Evolutionary conservation across 2,113 vertebrate genomes (phyloP).

Genomic region (Sebastes fasciatus): DNA sequence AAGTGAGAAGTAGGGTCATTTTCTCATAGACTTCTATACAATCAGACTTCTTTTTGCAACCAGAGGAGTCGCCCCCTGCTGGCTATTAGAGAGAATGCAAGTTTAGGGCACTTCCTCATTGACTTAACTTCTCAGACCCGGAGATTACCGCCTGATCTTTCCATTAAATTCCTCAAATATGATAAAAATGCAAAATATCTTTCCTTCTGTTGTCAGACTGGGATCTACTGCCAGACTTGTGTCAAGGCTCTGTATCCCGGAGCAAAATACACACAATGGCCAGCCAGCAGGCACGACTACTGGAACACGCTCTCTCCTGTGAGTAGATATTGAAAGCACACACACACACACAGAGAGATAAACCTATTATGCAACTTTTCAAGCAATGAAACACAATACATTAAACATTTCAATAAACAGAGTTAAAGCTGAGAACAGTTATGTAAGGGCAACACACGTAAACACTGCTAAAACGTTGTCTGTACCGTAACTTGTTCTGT

Average conservation of each 20-base stretch:
- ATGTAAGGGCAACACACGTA: background rate
- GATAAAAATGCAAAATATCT: background rate
- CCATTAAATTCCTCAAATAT: background rate
- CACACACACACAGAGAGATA: background rate
- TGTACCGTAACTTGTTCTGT: background rate
- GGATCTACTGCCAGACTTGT: slow-evolving; percentile 88
- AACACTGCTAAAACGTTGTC: background rate
- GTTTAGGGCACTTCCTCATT: too few relatives aligned
- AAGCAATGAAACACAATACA: background rate
- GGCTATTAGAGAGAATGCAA: too few relatives aligned
- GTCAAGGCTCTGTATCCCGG: slow-evolving; percentile 84
- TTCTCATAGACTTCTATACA: too few relatives aligned
- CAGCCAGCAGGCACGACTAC: slow-evolving; percentile 83
- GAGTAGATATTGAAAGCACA: slow-evolving; percentile 65
- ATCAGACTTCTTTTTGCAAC: too few relatives aligned
- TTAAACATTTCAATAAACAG: background rate
- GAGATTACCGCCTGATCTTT: too few relatives aligned
- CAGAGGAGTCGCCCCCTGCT: too few relatives aligned
- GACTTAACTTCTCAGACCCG: too few relatives aligned
- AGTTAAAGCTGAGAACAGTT: background rate
- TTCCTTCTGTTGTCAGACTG: slow-evolving; percentile 82
- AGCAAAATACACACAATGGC: slow-evolving; percentile 85
- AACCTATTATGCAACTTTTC: background rate
- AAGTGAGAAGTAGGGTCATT: too few relatives aligned
- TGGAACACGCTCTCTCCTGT: slow-evolving; percentile 90